Evolutionary conservation across 2,113 vertebrate genomes (phyloP), one percentile per base, ranked within the genome.

Genomic region (Chionis minor): DNA sequence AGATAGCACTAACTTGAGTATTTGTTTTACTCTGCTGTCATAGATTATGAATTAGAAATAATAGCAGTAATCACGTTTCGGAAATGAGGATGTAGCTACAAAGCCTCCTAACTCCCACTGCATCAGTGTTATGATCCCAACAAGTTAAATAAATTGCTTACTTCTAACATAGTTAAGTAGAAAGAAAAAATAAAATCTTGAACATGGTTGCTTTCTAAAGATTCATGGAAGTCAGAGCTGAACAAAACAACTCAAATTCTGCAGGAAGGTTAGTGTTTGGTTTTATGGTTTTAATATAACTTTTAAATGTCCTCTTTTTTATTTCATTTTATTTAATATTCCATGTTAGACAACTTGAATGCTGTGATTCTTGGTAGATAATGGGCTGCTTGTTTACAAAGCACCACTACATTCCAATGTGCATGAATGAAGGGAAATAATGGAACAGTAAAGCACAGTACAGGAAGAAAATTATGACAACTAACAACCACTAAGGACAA

Each of bases 21-120:
- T 56, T 93, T 91, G 51, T 69, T 96, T 93, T 61, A 49, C 7
- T 88, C 45, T 79, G 58, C 56, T 88, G 58, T 75, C 65, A 82
- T 3, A 89, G 88, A 75, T 81, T 87, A 81, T 65, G 80, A 95
- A 86, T 91, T 94, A 94, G 80, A 94, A 97, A 91, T 92, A 95
- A 92, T 63, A 87, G 86, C 62, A 84, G 81, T 78, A 95, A 95
- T 83, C 86, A 84, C 12, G 3, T 84, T 96, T 93, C 83, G 74
- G 86, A 94, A 94, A 88, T 84, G 44, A 86, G 65, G 75, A 74
- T 86, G 73, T 63, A 95, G 61, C 56, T 96, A 18, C 51, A 91
- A 90, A 94, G 77, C 47, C 52, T 96, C 69, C 55, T 67, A 83
- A 80, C 75, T 90, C 59, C 55, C 23, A 83, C 59, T 79, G 65